Evolutionary conservation across 92 coral and sea anemone genomes (phyloP).

Genomic region (Zoanthus sociatus): DNA sequence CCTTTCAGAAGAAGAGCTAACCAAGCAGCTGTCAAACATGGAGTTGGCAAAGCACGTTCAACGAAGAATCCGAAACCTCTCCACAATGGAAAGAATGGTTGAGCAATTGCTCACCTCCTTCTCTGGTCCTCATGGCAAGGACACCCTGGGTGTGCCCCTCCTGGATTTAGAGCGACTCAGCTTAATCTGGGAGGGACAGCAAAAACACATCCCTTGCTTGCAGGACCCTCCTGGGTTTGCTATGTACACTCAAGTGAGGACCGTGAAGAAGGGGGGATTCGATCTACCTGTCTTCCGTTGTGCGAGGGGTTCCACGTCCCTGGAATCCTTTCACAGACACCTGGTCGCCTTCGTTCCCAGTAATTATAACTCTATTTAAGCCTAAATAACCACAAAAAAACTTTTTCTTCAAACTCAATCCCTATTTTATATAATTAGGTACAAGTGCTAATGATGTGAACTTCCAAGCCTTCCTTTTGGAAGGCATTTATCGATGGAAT

Average conservation of each 20-base stretch:
- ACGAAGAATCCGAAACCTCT: background rate
- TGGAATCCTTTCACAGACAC: slow-evolving; percentile 49
- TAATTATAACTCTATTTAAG: background rate
- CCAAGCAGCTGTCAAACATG: slow-evolving; percentile 21
- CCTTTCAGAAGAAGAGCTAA: slow-evolving; percentile 49
- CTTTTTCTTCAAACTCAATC: background rate
- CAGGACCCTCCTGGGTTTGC: no score
- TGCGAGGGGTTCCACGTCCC: slow-evolving; percentile 31
- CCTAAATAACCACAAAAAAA: background rate
- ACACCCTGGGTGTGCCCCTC: no score
- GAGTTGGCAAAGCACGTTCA: slow-evolving; percentile 53
- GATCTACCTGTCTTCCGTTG: slow-evolving; percentile 4
- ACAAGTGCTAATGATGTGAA: slow-evolving; percentile 10
- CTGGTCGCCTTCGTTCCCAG: slow-evolving; percentile 5
- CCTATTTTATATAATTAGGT: background rate
- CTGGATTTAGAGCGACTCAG: no score
- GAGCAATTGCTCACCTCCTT: no score
- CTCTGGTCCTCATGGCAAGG: no score
- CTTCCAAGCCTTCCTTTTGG: slow-evolving; percentile 39
- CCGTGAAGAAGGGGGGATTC: slow-evolving; percentile 7
- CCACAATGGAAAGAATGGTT: slow-evolving; percentile 12
- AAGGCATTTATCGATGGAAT: background rate
- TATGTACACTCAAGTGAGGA: slow-evolving; percentile 54
- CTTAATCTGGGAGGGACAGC: no score
- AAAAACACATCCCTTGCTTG: no score